Percentiles rank a stretch among this genome's conserved stretches.
These are phyloP conservation scores for Muscicapa adusta DNA, from an alignment of 2,113 vertebrate species.

Conservation along the genomic window DNA sequence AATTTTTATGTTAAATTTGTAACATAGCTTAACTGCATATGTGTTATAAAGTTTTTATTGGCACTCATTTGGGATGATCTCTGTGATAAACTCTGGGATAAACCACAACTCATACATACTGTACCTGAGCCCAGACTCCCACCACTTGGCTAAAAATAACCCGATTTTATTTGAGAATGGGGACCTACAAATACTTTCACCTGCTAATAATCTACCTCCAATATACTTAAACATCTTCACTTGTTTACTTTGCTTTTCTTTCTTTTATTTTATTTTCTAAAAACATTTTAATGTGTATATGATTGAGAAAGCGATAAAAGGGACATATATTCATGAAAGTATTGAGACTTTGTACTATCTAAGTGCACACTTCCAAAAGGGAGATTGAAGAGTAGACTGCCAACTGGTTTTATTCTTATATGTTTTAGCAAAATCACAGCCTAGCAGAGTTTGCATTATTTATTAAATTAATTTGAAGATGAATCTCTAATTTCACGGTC, in stretches of 20 bases:
- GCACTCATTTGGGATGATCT: background rate
- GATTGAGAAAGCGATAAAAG: background rate
- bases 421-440: slow-evolving; percentile 13
- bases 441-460: slow-evolving; percentile 9
- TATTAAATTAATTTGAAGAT: slow-evolving; percentile 20
- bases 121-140: background rate
- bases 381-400: slow-evolving; percentile 13
- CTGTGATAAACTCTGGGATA: background rate
- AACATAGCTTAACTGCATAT: background rate
- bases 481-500: background rate
- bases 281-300: background rate
- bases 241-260: background rate
- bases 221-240: background rate
- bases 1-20: background rate
- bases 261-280: background rate
- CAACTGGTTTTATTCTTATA: slow-evolving; percentile 24
- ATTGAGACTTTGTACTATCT: background rate
- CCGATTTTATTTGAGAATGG: background rate
- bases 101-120: background rate
- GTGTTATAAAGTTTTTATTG: background rate
- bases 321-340: background rate
- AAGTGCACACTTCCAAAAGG: background rate
- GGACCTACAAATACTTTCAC: background rate
- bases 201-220: background rate
- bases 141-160: background rate